Evolutionary conservation across 1,140 invertebrate genomes (phyloP).

Genomic region (Monochamus saltuarius): DNA sequence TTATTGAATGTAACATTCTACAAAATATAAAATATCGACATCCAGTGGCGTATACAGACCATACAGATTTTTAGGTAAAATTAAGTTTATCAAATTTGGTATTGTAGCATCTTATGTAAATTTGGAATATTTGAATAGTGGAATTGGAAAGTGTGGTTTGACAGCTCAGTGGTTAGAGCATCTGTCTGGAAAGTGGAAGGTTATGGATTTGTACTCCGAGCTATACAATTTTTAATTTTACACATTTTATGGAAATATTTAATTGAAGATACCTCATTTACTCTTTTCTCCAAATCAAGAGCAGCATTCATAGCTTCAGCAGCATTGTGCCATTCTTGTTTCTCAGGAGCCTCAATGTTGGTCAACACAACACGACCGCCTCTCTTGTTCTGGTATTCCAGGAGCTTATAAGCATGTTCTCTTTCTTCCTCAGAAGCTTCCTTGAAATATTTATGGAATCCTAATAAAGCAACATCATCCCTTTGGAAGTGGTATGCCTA

Average conservation of each 20-base stretch:
- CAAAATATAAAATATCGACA: too few species aligned
- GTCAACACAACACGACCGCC: slow-evolving; percentile 68
- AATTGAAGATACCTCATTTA: slow-evolving; percentile 63
- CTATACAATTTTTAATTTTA: too few species aligned
- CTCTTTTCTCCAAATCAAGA: slow-evolving; percentile 72
- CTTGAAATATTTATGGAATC: slow-evolving; percentile 72
- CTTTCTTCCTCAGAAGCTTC: slow-evolving; percentile 73
- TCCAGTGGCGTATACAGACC: too few species aligned
- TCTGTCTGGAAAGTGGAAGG: too few species aligned
- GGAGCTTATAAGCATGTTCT: slow-evolving; percentile 72
- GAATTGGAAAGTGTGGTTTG: too few species aligned
- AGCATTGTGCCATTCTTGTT: slow-evolving; percentile 63
- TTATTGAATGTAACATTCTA: too few species aligned
- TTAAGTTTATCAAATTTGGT: too few species aligned
- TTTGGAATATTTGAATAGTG: too few species aligned
- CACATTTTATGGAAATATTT: slow-evolving; percentile 7
- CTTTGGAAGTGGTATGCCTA: slow-evolving; percentile 78
- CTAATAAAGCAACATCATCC: slow-evolving; percentile 75
- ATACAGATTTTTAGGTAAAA: too few species aligned
- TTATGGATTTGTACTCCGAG: too few species aligned
- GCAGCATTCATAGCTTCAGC: slow-evolving; percentile 72
- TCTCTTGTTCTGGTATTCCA: slow-evolving; percentile 80
- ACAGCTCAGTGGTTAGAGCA: too few species aligned
- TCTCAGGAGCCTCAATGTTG: slow-evolving; percentile 61
- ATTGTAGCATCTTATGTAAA: too few species aligned